A percentile compares a stretch with the other conserved stretches of the same genome.
Conservation (phyloP, 2,113 vertebrate species). For the Gasterosteus nipponicus region DNA sequence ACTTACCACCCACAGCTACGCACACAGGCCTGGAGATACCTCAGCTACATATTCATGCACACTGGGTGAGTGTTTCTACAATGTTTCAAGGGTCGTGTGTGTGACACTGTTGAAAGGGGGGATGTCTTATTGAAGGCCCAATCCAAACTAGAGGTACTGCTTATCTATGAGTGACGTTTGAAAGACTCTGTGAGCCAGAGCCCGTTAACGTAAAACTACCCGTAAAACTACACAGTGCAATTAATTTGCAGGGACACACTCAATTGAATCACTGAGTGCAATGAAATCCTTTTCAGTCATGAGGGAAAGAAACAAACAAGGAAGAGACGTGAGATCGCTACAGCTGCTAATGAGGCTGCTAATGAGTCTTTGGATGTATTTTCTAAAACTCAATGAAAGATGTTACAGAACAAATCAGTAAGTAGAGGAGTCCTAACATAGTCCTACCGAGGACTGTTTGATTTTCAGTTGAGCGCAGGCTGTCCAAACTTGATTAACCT, state of each 20-base stretch:
- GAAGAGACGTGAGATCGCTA: background rate
- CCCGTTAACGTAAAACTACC: too few relatives aligned
- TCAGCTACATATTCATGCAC: conserved; percentile 98
- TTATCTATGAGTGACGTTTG: background rate
- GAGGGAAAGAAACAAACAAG: conserved; percentile 4
- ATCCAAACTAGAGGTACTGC: background rate
- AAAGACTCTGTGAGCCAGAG: conserved; percentile 1
- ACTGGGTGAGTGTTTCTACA: conserved; percentile 87
- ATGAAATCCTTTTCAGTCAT: conserved; percentile 1
- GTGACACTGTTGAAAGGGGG: background rate
- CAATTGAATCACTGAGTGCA: background rate
- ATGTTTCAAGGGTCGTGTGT: background rate
- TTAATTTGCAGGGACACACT: conserved; percentile 11
- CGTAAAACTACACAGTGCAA: background rate
- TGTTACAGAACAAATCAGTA: conserved; percentile 26
- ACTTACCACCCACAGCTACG: conserved; percentile 95
- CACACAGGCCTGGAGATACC: conserved; percentile 93
- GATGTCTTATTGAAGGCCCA: background rate
- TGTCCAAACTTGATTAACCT: conserved; percentile 58
- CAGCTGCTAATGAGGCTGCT: background rate
- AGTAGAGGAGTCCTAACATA: background rate
- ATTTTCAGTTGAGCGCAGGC: conserved; percentile 38
- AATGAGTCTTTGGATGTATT: conserved; percentile 6
- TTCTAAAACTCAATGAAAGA: conserved; percentile 8
- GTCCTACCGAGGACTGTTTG: conserved; percentile 9